Percentiles rank a stretch among this genome's conserved stretches.
Evolutionary conservation across 2,113 vertebrate species (phyloP).

Genomic region (Jacana jacana): DNA sequence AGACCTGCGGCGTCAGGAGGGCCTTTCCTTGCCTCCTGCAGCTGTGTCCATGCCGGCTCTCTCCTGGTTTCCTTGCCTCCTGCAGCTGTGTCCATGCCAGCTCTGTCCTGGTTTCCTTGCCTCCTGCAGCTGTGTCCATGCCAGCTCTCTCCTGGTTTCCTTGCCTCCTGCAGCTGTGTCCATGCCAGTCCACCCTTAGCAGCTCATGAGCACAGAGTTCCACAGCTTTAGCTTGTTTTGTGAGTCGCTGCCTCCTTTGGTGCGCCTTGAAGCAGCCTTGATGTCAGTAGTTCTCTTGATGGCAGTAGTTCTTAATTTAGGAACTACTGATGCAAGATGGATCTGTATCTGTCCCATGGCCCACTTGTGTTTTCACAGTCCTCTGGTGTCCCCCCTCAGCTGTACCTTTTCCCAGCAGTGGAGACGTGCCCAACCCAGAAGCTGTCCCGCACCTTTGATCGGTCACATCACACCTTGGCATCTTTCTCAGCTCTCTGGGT

Average conservation of each 20-base stretch:
- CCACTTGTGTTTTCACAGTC: neutral
- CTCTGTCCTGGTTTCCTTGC: neutral
- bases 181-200: rapidly evolving
- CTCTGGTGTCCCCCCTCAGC: neutral
- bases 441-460: neutral
- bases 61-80: neutral
- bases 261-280: neutral
- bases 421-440: neutral
- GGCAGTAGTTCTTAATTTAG: neutral
- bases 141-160: too few relatives aligned
- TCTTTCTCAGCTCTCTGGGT: neutral
- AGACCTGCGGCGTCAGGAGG: neutral
- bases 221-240: neutral
- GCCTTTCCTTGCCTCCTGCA: neutral
- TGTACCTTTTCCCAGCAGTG: neutral
- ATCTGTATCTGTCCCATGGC: neutral
- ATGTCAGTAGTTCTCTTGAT: neutral
- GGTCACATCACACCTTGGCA: neutral
- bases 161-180: neutral
- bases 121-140: too few relatives aligned
- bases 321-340: neutral
- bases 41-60: too few relatives aligned
- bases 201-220: neutral
- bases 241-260: neutral
- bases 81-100: too few relatives aligned